Evolutionary conservation across 2,888 invertebrate genomes (phyloP), one percentile per base, ranked within the genome.

Genomic region (Biston stratarius): DNA sequence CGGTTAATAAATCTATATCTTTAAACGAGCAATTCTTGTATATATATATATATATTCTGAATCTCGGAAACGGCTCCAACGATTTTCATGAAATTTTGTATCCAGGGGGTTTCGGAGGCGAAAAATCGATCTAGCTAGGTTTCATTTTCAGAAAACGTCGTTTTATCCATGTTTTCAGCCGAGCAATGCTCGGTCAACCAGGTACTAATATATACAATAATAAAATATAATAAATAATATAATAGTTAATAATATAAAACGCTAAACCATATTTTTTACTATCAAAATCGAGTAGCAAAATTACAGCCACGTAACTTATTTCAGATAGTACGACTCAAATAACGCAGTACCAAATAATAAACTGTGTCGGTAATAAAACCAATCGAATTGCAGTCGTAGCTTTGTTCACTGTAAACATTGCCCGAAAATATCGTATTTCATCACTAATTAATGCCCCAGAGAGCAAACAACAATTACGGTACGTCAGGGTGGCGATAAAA

Each of bases 381-480:
- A 65, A 57, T 56, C 51, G 64, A 61, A 64, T 64, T 63, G 75
- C 70, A 73, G 69, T 70, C 74, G 65, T 40, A 70, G 52, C 69
- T 73, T 70, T 34, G 52, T 57, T 63, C 67, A 68, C 70, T 67
- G 66, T 76, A 79, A 83, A 84, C 82, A 82, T 78, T 79, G 69
- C 71, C 81, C 80, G 76, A 86, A 89, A 90, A 89, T 90, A 90
- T 90, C 89, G 86, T 87, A 86, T 90, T 89, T 88, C 88, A 85
- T 83, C 87, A 83, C 83, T 90, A 92, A 92, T 91, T 89, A 89
- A 88, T 89, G 86, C 84, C 77, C 82, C 69, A 67, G 81, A 82
- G 81, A 82, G 82, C 86, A 90, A 90, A 91, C 89, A 90, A 80
- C 89, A 90, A 90, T 91, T 89, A 90, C 87, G 80, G 82, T 79